Evolutionary conservation across 2,888 invertebrate genomes (phyloP), one percentile per base, ranked within the genome.

Genomic region (Carabus problematicus): DNA sequence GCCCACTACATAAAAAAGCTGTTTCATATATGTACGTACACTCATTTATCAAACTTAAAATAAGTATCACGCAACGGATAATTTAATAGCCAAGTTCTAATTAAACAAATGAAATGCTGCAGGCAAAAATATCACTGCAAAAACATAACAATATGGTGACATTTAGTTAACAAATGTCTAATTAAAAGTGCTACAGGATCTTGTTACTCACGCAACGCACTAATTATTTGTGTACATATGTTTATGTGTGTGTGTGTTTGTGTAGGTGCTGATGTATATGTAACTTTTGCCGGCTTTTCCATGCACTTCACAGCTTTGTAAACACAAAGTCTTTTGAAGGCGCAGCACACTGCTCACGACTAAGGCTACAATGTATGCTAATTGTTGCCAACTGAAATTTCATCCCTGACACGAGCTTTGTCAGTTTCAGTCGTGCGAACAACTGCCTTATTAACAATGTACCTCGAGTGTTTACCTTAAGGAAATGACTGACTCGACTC

Each of bases 311-410:
- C 56, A 19, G 56, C 39, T 55, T 56, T 56, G 56, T 18, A 16
- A 56, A n/a, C 56, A 16, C 40, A 40, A 45, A 39, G 49, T 39
- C 52, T 52, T n/a, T 29, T 29, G 29, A 29, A 29, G 29, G 29
- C 29, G 8, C 1, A 8, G 47, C n/a, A 61, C 11, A 41, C 4
- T 45, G 8, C 29, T 7, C 12, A 2, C 29, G n/a, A 14, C 43
- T 43, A 14, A 47, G 14, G 29, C 16, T 45, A 6, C 29, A 29
- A 29, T 29, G 61, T 61, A 49, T 60, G 59, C 18, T 59, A 59
- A 59, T 60, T 60, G 60, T 60, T 60, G 43, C n/a, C 18, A 6
- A 55, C 19, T 60, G 45, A 60, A 60, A 18, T 60, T 60, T 60
- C 55, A 55, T 8, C 9, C 59, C 59, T 14, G 60, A 29, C 29